Percentiles rank a stretch among this genome's conserved stretches.
Evolutionary conservation across 2,888 invertebrate species (phyloP).

Genomic region (Drosophila kanekoi): DNA sequence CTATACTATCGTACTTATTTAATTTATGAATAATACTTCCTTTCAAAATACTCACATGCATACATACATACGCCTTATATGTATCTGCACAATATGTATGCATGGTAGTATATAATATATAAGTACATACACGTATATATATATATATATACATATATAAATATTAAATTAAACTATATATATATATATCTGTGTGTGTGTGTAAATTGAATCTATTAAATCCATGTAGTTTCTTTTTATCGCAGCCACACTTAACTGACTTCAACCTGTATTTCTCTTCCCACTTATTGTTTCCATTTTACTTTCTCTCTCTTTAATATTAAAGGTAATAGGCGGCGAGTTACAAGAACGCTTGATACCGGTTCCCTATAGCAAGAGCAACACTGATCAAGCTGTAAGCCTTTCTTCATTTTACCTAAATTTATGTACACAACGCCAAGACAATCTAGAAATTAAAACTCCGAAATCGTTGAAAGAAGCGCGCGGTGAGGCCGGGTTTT

Average conservation of each 20-base stretch:
- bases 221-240: slow-evolving; percentile 36
- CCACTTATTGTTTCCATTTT: slow-evolving; percentile 81
- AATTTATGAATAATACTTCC: slow-evolving; percentile 1
- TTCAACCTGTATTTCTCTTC: slow-evolving; percentile 83
- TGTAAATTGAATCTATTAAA: slow-evolving; percentile 13
- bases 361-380: slow-evolving; percentile 99
- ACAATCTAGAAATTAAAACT: slow-evolving; percentile 1
- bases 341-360: slow-evolving; percentile 99
- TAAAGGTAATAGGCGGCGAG: slow-evolving; percentile 99
- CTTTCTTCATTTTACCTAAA: slow-evolving; percentile 48
- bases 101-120: not conserved
- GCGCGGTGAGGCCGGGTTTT: not conserved
- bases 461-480: not conserved
- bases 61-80: slow-evolving; percentile 10
- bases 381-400: slow-evolving; percentile 99
- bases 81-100: not conserved
- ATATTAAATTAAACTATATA: slow-evolving; percentile 9
- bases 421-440: slow-evolving; percentile 25
- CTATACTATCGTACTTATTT: slow-evolving; percentile 5
- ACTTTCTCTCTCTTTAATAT: slow-evolving; percentile 81
- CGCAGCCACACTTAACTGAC: slow-evolving; percentile 84
- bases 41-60: slow-evolving; percentile 10
- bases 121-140: too few relatives aligned
- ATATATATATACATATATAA: slow-evolving; percentile 9
- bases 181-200: slow-evolving; percentile 11